A percentile compares a stretch with the other conserved stretches of the same genome.
These are phyloP conservation scores for Lipotes vexillifer DNA, from an alignment of 2,113 vertebrate species.

Conservation along the genomic window DNA sequence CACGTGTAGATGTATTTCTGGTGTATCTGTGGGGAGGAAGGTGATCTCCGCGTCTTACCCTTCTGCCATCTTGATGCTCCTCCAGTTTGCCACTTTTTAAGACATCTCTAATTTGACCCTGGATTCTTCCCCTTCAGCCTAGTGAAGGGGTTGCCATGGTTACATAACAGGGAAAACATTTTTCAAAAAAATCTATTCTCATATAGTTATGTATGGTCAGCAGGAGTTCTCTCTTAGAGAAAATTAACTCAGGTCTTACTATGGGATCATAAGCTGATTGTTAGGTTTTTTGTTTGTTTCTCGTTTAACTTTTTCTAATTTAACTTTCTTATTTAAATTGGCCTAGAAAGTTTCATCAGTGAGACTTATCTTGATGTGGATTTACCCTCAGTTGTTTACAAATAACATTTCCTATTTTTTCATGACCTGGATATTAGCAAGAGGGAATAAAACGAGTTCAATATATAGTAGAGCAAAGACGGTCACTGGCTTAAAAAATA, in stretches of 20 bases:
- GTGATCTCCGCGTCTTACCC: too few relatives aligned
- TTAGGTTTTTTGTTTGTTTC: not conserved
- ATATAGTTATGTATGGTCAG: not conserved
- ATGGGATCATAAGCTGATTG: not conserved
- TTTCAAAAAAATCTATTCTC: not conserved
- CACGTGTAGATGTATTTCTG: too few relatives aligned
- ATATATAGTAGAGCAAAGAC: not conserved
- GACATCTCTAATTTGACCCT: not conserved
- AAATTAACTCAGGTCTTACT: not conserved
- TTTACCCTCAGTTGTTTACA: not conserved
- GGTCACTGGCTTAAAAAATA: not conserved
- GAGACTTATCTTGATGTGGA: not conserved
- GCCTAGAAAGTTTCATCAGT: not conserved
- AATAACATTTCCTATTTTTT: not conserved
- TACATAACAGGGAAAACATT: not conserved
- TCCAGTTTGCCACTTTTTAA: not conserved
- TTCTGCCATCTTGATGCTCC: too few relatives aligned
- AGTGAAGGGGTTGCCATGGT: not conserved
- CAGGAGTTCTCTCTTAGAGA: not conserved
- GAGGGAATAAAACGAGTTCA: not conserved
- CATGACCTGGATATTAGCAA: not conserved
- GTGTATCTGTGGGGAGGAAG: too few relatives aligned
- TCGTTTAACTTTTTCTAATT: not conserved
- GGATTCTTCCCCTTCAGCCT: not conserved
- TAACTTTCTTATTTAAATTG: not conserved